A percentile compares a stretch with the other conserved stretches of the same genome.
These are phyloP conservation scores for Drosophila nannoptera DNA, from an alignment of 1,140 invertebrate genomes.

Conservation along the genomic window DNA sequence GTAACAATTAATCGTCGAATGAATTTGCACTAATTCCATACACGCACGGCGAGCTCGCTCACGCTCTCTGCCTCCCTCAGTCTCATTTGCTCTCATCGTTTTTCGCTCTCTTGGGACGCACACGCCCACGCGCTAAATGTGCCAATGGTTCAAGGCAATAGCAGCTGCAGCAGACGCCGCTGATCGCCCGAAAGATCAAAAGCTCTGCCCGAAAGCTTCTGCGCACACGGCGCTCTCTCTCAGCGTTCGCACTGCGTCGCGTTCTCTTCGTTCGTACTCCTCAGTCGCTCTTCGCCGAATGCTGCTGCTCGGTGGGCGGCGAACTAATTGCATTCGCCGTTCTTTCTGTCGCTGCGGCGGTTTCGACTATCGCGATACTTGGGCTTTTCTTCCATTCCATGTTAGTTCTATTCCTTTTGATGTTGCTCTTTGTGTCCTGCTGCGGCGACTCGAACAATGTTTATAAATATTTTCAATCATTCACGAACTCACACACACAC, in stretches of 20 bases:
- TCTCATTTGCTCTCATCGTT: not conserved
- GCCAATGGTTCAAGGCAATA: conserved; percentile 72
- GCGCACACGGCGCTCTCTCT: not conserved
- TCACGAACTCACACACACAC: conserved; percentile 9
- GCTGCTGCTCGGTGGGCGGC: not conserved
- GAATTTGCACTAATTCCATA: conserved; percentile 14
- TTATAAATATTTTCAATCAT: conserved; percentile 36
- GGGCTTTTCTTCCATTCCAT: too few species aligned
- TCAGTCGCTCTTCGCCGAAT: too few species aligned
- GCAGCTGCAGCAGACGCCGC: not conserved
- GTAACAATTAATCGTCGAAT: too few species aligned
- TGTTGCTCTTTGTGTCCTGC: not conserved
- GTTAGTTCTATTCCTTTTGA: too few species aligned
- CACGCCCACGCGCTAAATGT: conserved; percentile 57
- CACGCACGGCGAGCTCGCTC: not conserved
- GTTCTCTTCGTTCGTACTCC: not conserved
- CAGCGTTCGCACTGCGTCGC: not conserved
- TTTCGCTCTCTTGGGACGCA: conserved; percentile 12
- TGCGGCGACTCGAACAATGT: not conserved
- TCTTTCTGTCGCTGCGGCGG: not conserved
- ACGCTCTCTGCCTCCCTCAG: too few species aligned
- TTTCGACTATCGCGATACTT: too few species aligned
- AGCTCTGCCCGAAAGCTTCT: conserved; percentile 19
- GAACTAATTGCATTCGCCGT: not conserved
- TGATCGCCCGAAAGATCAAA: conserved; percentile 27